Percentiles rank a stretch among this genome's conserved stretches.
These are phyloP conservation scores for Hemistola chrysoprasaria DNA, from an alignment of 2,888 invertebrate species.

Conservation along the genomic window DNA sequence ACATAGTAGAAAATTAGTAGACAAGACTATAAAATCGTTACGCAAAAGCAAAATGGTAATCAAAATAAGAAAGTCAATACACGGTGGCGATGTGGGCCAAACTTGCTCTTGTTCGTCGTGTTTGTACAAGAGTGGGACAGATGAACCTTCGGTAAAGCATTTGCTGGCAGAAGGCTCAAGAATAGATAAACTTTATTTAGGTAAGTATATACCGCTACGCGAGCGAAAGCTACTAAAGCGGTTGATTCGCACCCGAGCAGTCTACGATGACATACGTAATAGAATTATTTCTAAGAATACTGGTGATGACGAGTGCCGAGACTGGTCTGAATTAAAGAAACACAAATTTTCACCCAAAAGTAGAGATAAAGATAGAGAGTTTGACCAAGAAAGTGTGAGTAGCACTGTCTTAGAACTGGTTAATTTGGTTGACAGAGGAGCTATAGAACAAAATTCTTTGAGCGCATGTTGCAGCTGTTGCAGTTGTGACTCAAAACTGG, in stretches of 20 bases:
- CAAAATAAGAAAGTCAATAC: conserved; percentile 16
- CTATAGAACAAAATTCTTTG: conserved; percentile 23
- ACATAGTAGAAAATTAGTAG: too few relatives aligned
- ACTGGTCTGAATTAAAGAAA: conserved; percentile 25
- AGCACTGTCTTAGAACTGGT: conserved; percentile 42
- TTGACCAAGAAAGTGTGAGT: conserved; percentile 32
- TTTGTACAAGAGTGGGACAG: conserved; percentile 42
- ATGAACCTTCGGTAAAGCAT: conserved; percentile 38
- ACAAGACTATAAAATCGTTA: too few relatives aligned
- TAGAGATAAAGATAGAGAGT: conserved; percentile 19
- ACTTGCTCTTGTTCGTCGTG: conserved; percentile 52
- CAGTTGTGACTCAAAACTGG: conserved; percentile 40
- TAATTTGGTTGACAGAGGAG: conserved; percentile 48
- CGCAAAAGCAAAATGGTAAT: too few relatives aligned
- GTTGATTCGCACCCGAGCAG: conserved; percentile 52
- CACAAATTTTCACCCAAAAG: conserved; percentile 6
- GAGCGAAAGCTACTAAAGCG: conserved; percentile 52
- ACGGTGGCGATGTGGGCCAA: conserved; percentile 29
- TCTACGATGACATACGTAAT: conserved; percentile 53
- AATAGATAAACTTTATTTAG: conserved; percentile 46
- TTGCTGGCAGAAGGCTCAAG: conserved; percentile 39
- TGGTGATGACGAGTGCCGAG: too few relatives aligned
- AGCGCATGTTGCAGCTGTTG: conserved; percentile 56
- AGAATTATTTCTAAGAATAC: conserved; percentile 33
- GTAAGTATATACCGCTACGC: conserved; percentile 47